phyloP scores from a whole-genome alignment of 2,888 invertebrate genomes.

The Troilus luridus region DNA sequence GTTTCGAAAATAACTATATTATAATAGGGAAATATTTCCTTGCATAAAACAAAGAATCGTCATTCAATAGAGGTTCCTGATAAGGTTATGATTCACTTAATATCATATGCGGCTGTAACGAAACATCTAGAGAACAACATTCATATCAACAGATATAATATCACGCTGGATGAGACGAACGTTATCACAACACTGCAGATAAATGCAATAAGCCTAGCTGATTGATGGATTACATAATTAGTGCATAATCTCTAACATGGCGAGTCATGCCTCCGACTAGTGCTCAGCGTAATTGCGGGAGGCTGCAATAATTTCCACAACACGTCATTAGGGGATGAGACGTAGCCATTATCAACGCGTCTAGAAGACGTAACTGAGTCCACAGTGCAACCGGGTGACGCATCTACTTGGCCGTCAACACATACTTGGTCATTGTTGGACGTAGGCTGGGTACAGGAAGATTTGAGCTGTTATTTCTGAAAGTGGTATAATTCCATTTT shows the following conservation, averaged over 20 bases:
- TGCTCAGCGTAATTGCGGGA: not conserved
- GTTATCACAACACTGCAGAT: not conserved
- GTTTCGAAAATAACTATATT: not conserved
- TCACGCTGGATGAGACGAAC: not conserved
- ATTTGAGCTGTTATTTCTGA: too few relatives aligned
- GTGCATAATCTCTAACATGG: not conserved
- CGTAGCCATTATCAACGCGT: not conserved
- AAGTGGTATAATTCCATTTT: too few relatives aligned
- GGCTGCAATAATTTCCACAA: not conserved
- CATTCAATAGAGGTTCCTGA: not conserved
- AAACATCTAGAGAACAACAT: not conserved
- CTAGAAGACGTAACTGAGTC: not conserved
- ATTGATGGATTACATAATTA: not conserved
- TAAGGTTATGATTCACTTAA: not conserved
- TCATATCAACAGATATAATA: not conserved
- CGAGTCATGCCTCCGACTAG: not conserved
- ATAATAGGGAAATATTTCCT: too few relatives aligned
- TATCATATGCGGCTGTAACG: not conserved
- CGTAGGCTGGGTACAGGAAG: too few relatives aligned
- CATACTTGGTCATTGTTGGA: too few relatives aligned
- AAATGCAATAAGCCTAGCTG: not conserved
- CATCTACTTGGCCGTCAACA: not conserved
- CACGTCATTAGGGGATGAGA: not conserved
- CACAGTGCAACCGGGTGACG: not conserved
- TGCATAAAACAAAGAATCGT: not conserved